Percentiles rank a stretch among this genome's conserved stretches.
Evolutionary conservation across 2,797 vertebrate genomes (phyloP).

Genomic region (Poeciliopsis turneri): DNA sequence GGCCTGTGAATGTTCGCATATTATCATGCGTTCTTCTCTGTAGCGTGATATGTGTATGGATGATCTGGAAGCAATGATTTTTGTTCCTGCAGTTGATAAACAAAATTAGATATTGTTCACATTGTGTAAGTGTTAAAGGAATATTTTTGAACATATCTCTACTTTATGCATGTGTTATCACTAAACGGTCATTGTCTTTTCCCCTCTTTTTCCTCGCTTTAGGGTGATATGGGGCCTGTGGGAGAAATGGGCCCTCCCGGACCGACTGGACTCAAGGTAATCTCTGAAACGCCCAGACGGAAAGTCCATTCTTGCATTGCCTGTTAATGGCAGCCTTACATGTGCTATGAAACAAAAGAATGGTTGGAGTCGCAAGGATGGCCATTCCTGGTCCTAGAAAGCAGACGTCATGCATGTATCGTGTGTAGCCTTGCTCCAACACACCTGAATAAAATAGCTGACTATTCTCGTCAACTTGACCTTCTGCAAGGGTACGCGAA

Average conservation of each 20-base stretch:
- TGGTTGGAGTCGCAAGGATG: not conserved
- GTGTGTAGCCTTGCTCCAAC: not conserved
- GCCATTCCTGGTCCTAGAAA: not conserved
- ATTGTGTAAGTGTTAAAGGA: conserved; percentile 10
- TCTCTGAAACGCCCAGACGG: conserved; percentile 21
- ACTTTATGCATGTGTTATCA: conserved; percentile 18
- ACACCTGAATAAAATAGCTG: not conserved
- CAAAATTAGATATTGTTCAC: conserved; percentile 16
- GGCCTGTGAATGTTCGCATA: conserved; percentile 20
- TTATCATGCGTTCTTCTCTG: conserved; percentile 23
- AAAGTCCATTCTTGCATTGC: conserved; percentile 10
- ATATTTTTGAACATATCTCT: conserved; percentile 9
- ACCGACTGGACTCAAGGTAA: conserved; percentile 96
- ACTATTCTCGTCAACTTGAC: not conserved
- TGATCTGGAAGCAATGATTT: conserved; percentile 36
- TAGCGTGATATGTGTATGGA: conserved; percentile 9
- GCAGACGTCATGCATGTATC: not conserved
- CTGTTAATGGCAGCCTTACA: conserved; percentile 3
- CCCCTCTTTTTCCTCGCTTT: conserved; percentile 61
- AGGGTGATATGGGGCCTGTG: conserved; percentile 93
- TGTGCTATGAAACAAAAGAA: conserved; percentile 10
- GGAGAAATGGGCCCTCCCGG: conserved; percentile 91
- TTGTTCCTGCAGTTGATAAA: conserved; percentile 21
- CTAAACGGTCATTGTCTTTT: conserved; percentile 36
- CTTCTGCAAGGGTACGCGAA: not conserved